Conservation (phyloP, 1,140 invertebrate species). For the Pristionchus pacificus region DNA sequence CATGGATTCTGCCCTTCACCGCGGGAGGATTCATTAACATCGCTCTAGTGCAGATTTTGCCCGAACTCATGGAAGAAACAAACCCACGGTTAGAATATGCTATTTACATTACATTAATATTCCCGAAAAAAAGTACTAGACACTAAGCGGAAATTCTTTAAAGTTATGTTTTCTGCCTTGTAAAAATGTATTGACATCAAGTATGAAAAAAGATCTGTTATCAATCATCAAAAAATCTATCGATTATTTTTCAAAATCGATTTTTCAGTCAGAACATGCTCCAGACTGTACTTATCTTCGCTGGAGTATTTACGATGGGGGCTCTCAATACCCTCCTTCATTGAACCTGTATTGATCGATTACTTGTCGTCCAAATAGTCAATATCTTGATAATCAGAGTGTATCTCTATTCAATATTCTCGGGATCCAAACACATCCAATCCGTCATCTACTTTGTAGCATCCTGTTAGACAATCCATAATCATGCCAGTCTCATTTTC, state of each 20-base stretch:
- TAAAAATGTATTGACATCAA: background rate
- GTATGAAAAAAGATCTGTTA: background rate
- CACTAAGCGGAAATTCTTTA: no score
- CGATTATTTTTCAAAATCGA: background rate
- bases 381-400: no score
- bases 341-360: background rate
- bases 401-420: no score
- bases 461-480: no score
- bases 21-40: conserved; percentile 35
- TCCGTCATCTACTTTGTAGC: no score
- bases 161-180: background rate
- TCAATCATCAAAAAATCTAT: background rate
- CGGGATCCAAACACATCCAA: no score
- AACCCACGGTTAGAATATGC: background rate
- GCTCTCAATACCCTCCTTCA: background rate
- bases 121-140: background rate
- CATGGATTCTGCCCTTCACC: conserved; percentile 30
- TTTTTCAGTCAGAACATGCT: background rate
- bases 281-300: background rate
- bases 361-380: background rate
- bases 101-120: background rate
- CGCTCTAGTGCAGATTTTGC: conserved; percentile 20
- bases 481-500: no score
- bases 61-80: conserved; percentile 24
- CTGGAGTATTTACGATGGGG: background rate